Base-by-base conservation (phyloP, 2,888 invertebrate genomes). In the Drosophila basisetae region DNA sequence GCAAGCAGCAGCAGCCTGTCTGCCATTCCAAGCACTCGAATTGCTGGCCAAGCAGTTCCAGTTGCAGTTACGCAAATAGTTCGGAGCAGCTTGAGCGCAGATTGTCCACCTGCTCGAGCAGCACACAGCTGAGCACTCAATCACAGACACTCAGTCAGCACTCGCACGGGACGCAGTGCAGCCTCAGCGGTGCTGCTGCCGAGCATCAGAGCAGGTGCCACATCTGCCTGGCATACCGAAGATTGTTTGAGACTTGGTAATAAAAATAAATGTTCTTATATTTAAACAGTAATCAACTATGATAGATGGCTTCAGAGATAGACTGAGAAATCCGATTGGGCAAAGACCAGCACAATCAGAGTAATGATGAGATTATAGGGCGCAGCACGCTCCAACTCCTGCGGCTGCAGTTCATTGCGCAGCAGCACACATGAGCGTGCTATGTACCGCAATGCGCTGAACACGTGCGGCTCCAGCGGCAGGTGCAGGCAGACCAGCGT, bases 361-460 rank as follows among this genome's bases (percentile, higher is more conserved):
- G 90, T 86, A 35, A 93, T 91, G 30, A 94, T 83, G 7, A 94
- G 83, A 81, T 93, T 93, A 54, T 90, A 92, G 6, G 93, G 93
- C 25, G 86, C 83, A 1, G 91, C 92, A 25, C 91, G 91, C 31
- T 87, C 80, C 7, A 82, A 43, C 31, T 92, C 90, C 7, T 87
- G 68, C 0, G 81, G 76, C n/a, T 76, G 71, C 10, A 93, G 68
- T 69, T 85, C 78, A 49, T 91, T 92, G 31, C 93, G 89, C 10
- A 91, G 67, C 22, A 82, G 71, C 50, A 93, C 89, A 79, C 92
- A 93, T 22, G 86, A 76, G 54, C 92, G 92, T 1, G 92, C 93
- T 50, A 94, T 92, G 22, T 89, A 86, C 0, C 94, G 87, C 50
- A 94, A 69, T 0, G 91, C 86, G 70, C 92, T 92, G 49, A 92